Evolutionary conservation across 1,140 invertebrate species (phyloP).

Genomic region (Dreissena rostriformis): DNA sequence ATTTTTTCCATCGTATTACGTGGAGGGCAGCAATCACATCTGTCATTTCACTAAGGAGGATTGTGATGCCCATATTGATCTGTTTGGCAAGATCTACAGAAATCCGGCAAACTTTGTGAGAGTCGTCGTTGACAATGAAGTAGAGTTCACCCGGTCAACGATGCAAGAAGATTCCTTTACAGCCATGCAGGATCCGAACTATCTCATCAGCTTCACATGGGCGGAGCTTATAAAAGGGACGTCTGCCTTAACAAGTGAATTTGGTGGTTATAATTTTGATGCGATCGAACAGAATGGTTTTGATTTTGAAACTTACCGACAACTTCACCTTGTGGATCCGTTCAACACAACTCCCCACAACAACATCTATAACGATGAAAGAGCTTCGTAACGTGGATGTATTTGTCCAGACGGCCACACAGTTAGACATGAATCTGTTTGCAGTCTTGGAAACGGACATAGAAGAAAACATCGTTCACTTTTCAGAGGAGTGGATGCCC

Average conservation of each 20-base stretch:
- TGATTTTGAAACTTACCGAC: background rate
- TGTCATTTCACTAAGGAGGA: background rate
- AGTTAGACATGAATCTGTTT: constrained; percentile 33
- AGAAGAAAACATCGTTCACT: background rate
- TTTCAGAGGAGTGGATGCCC: background rate
- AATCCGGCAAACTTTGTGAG: constrained; percentile 20
- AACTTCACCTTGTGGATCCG: background rate
- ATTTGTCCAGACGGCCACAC: constrained; percentile 9
- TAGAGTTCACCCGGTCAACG: background rate
- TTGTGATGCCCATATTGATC: background rate
- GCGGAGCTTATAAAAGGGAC: background rate
- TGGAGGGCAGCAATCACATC: constrained; percentile 1
- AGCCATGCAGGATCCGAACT: constrained; percentile 2
- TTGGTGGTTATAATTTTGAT: background rate
- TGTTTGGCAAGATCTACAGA: background rate
- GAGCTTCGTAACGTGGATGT: constrained; percentile 11
- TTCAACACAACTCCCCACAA: background rate
- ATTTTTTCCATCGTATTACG: constrained; percentile 17
- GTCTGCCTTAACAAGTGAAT: background rate
- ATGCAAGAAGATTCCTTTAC: constrained; percentile 14
- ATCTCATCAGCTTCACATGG: constrained; percentile 1
- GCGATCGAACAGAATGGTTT: too few relatives aligned
- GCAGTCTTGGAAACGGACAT: background rate
- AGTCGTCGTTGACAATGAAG: constrained; percentile 17
- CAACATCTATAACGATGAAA: constrained; percentile 1